These are phyloP conservation scores for Peromyscus polionotus DNA, from an alignment of 2,113 vertebrate genomes.

Conservation along the genomic window DNA sequence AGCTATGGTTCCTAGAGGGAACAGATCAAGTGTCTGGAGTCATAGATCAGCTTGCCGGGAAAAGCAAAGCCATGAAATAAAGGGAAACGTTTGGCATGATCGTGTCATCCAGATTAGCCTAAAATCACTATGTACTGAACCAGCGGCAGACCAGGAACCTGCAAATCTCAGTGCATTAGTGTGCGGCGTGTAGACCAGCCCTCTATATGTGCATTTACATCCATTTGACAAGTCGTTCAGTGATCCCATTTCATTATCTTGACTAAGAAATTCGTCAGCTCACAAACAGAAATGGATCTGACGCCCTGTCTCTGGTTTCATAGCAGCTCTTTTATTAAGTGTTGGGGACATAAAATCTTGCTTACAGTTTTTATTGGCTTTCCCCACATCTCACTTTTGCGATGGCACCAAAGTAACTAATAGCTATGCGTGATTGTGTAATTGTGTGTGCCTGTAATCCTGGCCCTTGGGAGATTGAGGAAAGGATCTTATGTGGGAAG, in stretches of 20 bases:
- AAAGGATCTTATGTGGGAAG: background rate
- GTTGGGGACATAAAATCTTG: background rate
- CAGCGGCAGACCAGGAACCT: background rate
- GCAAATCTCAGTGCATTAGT: background rate
- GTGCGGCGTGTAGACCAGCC: background rate
- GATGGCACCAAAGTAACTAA: background rate
- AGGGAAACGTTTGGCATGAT: background rate
- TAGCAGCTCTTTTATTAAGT: background rate
- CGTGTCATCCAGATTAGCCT: background rate
- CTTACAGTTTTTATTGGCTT: background rate
- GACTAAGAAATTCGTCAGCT: background rate
- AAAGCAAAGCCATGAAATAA: background rate
- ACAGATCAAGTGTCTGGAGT: accelerated
- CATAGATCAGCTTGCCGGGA: background rate
- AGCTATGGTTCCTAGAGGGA: background rate
- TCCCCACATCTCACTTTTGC: background rate
- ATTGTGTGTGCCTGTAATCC: too few relatives aligned
- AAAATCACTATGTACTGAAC: background rate
- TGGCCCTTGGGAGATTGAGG: background rate
- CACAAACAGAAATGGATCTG: too few relatives aligned
- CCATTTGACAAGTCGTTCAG: background rate
- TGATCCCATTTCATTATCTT: background rate
- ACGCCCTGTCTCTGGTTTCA: background rate
- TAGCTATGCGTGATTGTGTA: background rate
- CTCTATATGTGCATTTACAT: background rate